Evolutionary conservation across 2,888 invertebrate genomes (phyloP).

Genomic region (Cheilosia soror): DNA sequence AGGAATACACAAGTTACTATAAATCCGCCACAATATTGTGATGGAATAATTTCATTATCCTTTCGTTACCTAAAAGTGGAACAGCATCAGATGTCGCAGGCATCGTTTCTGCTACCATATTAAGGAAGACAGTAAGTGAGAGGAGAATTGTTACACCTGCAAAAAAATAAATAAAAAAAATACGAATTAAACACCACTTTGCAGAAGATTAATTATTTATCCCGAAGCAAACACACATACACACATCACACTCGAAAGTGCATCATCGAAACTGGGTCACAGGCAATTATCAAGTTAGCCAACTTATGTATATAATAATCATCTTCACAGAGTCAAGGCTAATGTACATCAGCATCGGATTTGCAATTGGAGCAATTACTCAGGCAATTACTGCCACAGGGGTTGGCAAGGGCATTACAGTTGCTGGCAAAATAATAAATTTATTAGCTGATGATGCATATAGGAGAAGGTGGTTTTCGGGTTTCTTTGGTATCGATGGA

Average conservation of each 20-base stretch:
- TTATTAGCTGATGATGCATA: background rate
- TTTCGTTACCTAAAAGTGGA: constrained; percentile 89
- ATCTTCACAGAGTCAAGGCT: constrained; percentile 55
- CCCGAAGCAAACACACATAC: constrained; percentile 6
- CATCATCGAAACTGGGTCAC: constrained; percentile 56
- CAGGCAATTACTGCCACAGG: constrained; percentile 64
- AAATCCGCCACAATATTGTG: background rate
- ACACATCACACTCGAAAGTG: constrained; percentile 1
- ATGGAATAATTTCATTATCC: constrained; percentile 1
- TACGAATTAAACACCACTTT: constrained; percentile 11
- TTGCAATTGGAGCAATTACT: constrained; percentile 68
- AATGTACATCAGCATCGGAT: constrained; percentile 52
- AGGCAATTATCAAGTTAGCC: constrained; percentile 65
- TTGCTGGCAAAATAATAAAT: background rate
- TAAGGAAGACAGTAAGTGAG: constrained; percentile 98
- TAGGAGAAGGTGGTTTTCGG: background rate
- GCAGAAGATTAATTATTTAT: constrained; percentile 33
- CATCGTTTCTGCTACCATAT: constrained; percentile 99
- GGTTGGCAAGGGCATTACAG: constrained; percentile 33
- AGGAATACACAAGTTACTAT: constrained; percentile 28
- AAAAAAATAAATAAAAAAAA: constrained; percentile 58
- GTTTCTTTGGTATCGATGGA: constrained; percentile 17
- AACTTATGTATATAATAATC: constrained; percentile 47
- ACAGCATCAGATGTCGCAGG: constrained; percentile 98
- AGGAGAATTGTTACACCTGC: constrained; percentile 98